Base-by-base conservation (phyloP, 2,113 vertebrate species). In the Chlamydotis undulata region DNA sequence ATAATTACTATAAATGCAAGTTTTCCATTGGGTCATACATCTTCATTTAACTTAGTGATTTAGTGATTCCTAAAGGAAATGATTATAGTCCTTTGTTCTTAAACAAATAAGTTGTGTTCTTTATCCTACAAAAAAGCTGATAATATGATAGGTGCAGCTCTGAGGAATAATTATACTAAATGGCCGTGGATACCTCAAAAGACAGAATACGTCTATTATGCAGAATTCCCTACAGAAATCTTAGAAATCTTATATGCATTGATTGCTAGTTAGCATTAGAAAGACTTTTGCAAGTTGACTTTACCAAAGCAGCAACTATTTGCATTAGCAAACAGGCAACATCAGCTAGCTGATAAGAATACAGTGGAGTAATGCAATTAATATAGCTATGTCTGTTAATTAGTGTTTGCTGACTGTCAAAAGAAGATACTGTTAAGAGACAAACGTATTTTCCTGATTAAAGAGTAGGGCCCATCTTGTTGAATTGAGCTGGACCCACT, bases 321-420 rank as follows among this genome's bases (percentile, higher is more conserved):
- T 97, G 97, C 97, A 97, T 98, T 97, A 97, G 95, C 97, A 97
- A 97, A 93, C 86, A 97, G 91, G 96, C 93, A 97, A 96, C 96
- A 97, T 93, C 97, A 94, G 96, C 96, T 97, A 96, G 97, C 98
- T 96, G 97, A 98, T 98, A 98, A 98, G 98, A 97, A 97, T 96
- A 95, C 94, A 94, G 93, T 94, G 87, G 94, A 97, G 96, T 95
- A 95, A 97, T 97, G 97, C 97, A 98, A 98, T 98, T 98, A 98
- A 98, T 98, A 98, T 96, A 98, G 97, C 98, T 98, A 97, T 96
- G 97, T 98, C 97, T 98, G 96, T 98, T 98, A 98, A 98, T 98
- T 98, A 98, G 97, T 97, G 97, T 97, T 98, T 98, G 97, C 97
- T 96, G 96, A 98, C 97, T 98, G 98, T 98, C 98, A 97, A 89